Evolutionary conservation across 2,888 invertebrate species (phyloP).

Genomic region (Melanophora roralis): DNA sequence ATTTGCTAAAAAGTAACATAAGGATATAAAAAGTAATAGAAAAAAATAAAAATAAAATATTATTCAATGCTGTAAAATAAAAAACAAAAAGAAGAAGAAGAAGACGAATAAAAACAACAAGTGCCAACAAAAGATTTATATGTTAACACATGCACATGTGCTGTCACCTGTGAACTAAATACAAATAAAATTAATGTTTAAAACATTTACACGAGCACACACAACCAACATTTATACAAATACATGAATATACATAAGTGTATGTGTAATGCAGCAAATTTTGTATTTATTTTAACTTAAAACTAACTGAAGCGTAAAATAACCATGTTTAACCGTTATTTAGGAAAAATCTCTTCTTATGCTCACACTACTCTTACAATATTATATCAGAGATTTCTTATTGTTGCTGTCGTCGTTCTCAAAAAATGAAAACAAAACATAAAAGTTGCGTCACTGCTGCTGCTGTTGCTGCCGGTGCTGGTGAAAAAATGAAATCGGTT

Average conservation of each 20-base stretch:
- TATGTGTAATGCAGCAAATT: background rate
- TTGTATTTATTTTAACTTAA: constrained; percentile 9
- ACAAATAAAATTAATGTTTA: background rate
- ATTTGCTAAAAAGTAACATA: constrained; percentile 18
- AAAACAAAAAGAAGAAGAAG: background rate
- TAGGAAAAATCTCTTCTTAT: background rate
- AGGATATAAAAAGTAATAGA: background rate
- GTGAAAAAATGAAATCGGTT: constrained; percentile 78
- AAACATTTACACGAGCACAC: background rate
- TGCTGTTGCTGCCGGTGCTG: constrained; percentile 67
- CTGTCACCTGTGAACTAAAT: background rate
- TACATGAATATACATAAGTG: background rate
- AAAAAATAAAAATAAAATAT: background rate
- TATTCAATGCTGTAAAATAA: constrained; percentile 24
- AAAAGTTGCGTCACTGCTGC: constrained; percentile 66
- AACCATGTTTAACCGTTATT: constrained; percentile 44
- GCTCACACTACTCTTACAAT: background rate
- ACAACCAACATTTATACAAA: background rate
- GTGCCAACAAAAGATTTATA: constrained; percentile 28
- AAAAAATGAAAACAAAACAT: constrained; percentile 71
- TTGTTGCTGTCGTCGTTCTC: background rate
- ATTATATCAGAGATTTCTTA: background rate
- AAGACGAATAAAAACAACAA: constrained; percentile 1
- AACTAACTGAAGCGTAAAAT: constrained; percentile 44
- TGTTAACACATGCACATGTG: background rate